Evolutionary conservation across 2,797 vertebrate genomes (phyloP), one percentile per base, ranked within the genome.

Genomic region (Ataeniobius toweri): DNA sequence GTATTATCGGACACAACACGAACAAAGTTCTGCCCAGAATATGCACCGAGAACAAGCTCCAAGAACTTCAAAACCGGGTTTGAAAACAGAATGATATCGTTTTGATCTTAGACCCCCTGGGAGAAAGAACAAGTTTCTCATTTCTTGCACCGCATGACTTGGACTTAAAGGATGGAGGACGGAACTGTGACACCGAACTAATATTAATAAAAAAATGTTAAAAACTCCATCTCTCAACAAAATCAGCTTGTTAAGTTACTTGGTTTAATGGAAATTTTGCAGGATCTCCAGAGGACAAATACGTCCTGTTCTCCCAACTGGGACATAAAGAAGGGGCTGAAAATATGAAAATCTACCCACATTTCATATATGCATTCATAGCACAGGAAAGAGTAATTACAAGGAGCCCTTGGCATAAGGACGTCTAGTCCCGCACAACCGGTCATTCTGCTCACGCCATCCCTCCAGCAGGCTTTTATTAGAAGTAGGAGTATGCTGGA

Each of bases 401-500:
- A 88, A 84, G 74, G 50, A 77, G 87, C 89, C 82, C 80, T 87
- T 61, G 70, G 85, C 85, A 83, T 88, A 73, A 75, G 86, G 72
- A 78, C 73, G 83, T 89, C 83, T 51, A 10, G 85, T 90, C 86
- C 83, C 70, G 72, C 90, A 95, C 93, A 87, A 92, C 95, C 93
- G 92, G 95, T 84, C 93, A 97, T 97, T 97, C 96, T 89, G 93
- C 91, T 91, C 94, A 79, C 94, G 89, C 81, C 86, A 71, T 92
- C 91, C 85, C 87, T 89, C 93, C 91, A 90, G 94, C 93, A 93
- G 94, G 95, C 96, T 96, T 96, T 95, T 95, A 97, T 97, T 97
- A 97, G 96, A 94, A 93, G 81, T 94, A 77, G 94, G 95, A 94
- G 94, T 94, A 96, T 97, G 97, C 95, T 96, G 94, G 95, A 94